Evolutionary conservation across 2,113 vertebrate genomes (phyloP).

Genomic region (Hippocampus abdominalis): DNA sequence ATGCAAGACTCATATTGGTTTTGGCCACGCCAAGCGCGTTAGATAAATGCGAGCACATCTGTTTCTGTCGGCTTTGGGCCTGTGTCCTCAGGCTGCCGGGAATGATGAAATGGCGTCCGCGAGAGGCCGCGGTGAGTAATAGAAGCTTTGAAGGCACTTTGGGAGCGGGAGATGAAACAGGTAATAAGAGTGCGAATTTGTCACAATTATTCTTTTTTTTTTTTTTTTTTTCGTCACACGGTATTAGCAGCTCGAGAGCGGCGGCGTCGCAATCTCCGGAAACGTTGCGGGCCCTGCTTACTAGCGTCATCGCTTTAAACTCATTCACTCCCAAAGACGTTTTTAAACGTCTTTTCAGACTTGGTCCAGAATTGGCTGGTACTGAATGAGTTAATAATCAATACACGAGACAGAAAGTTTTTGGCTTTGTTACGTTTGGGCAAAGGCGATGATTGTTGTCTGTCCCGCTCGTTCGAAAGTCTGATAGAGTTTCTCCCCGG

Average conservation of each 20-base stretch:
- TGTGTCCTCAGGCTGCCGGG: neutral
- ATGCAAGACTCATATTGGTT: slow-evolving; percentile 57
- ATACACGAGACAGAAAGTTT: neutral
- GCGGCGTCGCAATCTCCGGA: neutral
- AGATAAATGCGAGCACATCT: slow-evolving; percentile 12
- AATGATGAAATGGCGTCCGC: slow-evolving; percentile 14
- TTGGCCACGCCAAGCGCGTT: slow-evolving; percentile 19
- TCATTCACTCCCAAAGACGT: no score
- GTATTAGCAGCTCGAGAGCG: neutral
- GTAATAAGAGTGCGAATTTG: neutral
- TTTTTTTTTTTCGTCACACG: neutral
- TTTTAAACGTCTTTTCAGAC: no score
- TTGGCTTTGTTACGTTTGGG: neutral
- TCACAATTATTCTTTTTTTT: neutral
- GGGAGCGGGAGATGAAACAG: neutral
- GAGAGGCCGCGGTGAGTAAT: neutral
- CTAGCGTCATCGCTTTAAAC: neutral
- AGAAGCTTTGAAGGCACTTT: neutral
- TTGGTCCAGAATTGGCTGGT: no score
- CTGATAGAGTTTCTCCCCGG: no score
- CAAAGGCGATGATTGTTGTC: no score
- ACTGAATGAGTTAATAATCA: neutral
- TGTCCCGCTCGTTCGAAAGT: no score
- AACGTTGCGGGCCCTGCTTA: neutral
- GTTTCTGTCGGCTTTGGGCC: neutral